Base-by-base conservation (phyloP, 1,140 invertebrate genomes). In the Halyomorpha halys region DNA sequence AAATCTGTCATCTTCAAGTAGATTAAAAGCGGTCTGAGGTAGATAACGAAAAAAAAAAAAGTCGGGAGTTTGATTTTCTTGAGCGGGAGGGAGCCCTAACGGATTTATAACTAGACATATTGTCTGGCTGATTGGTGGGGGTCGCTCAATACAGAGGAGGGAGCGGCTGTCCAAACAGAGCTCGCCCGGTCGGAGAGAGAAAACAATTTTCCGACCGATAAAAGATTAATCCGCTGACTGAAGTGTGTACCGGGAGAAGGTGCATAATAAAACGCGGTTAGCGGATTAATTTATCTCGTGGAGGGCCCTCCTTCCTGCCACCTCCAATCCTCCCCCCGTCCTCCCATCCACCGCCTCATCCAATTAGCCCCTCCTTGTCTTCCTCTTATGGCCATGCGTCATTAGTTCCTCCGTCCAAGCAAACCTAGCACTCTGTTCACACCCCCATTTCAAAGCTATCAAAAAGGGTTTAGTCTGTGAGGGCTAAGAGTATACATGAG, bases 181-280 rank as follows among this genome's bases (percentile, higher is more conserved):
- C 34, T 39, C 34, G 6, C 6, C 53, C 21, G n/a, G 53, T 13
- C 53, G 21, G 23, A 27, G 23, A 27, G 53, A 56, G 21, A 56
- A 56, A 56, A 56, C 53, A 56, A 56, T 56, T 56, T 56, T 56
- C 53, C 30, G 30, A 23, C 16, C 53, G 53, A 56, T 56, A 56
- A 56, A 56, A 56, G 53, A 39, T 39, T 39, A 39, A 39, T 30
- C 53, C 53, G 23, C 14, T 13, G 23, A 11, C 53, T 27, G 8
- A 56, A 56, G 53, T 30, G 23, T 23, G 53, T 56, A 27, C 53
- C 30, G 53, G 30, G 23, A 19, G 53, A 23, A 27, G n/a, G 21
- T 23, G 21, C 21, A 56, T 30, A 56, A 56, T 56, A 56, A 56
- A 56, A 56, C 53, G 21, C 53, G 53, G 30, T 56, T 56, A 56